phyloP scores from a whole-genome alignment of 2,797 vertebrate species.

The Xenops minutus region DNA sequence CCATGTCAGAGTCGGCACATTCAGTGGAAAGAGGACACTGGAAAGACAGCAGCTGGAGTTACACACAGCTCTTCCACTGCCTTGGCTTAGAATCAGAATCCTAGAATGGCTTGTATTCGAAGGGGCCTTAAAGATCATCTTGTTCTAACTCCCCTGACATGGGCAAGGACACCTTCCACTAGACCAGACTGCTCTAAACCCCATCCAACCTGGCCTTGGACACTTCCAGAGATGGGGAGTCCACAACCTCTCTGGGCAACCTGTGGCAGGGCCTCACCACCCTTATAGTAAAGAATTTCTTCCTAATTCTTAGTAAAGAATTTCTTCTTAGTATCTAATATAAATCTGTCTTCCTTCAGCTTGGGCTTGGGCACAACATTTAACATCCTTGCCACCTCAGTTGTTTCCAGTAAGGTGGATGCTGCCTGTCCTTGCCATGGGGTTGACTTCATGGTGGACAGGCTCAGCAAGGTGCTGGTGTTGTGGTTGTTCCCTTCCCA shows the following conservation, averaged over 20 bases:
- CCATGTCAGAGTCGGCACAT: not conserved
- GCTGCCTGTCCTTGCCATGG: not conserved
- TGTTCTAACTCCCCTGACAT: not conserved
- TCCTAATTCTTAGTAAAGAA: not conserved
- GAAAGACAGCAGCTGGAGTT: not conserved
- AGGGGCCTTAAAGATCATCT: not conserved
- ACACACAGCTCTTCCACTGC: not conserved
- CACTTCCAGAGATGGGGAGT: not conserved
- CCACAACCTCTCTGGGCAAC: fast-evolving
- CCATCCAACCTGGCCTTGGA: fast-evolving
- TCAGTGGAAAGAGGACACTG: not conserved
- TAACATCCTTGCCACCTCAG: not conserved
- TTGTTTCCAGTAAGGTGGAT: not conserved
- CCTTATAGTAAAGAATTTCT: not conserved
- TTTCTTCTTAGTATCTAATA: not conserved
- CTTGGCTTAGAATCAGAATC: not conserved
- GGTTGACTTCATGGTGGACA: fast-evolving
- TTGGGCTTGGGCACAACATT: not conserved
- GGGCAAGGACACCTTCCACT: not conserved
- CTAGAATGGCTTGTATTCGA: not conserved
- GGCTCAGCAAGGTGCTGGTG: not conserved
- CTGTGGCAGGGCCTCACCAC: fast-evolving
- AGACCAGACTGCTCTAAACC: fast-evolving
- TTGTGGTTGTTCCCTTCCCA: fast-evolving
- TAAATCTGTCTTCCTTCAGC: not conserved